These are phyloP conservation scores for Helogale parvula DNA, from an alignment of 2,113 vertebrate genomes.

Conservation along the genomic window DNA sequence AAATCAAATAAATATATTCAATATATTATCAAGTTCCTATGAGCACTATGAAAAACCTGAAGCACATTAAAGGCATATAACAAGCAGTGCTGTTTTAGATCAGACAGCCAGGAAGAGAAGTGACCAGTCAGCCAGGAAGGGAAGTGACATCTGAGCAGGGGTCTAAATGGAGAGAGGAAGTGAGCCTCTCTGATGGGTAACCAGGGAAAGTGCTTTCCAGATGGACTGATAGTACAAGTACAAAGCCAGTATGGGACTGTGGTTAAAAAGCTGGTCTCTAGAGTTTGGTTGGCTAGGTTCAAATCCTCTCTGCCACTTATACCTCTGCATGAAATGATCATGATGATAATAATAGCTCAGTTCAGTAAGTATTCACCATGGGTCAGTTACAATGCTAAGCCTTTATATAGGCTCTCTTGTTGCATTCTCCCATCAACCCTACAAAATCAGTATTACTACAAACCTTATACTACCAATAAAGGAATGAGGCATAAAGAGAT, in stretches of 20 bases:
- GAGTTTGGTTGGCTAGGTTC: not conserved
- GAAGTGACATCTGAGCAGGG: not conserved
- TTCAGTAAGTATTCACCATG: not conserved
- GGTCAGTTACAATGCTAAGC: not conserved
- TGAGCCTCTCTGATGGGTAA: not conserved
- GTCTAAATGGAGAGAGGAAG: not conserved
- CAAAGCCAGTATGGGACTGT: not conserved
- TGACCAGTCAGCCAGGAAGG: not conserved
- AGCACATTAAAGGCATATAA: not conserved
- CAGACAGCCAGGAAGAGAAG: not conserved
- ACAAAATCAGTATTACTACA: not conserved
- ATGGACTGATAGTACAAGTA: not conserved
- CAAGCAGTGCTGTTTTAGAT: not conserved
- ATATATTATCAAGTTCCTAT: not conserved
- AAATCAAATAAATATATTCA: not conserved
- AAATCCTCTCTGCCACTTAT: not conserved
- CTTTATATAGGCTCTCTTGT: not conserved
- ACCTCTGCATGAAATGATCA: not conserved
- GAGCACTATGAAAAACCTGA: not conserved
- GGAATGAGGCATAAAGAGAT: slow-evolving; percentile 14
- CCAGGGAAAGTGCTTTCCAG: not conserved
- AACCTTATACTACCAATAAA: not conserved
- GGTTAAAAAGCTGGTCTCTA: not conserved
- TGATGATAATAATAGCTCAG: not conserved
- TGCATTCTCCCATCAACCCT: not conserved